Conservation (phyloP, 2,113 vertebrate genomes). For the Spheniscus mendiculus region DNA sequence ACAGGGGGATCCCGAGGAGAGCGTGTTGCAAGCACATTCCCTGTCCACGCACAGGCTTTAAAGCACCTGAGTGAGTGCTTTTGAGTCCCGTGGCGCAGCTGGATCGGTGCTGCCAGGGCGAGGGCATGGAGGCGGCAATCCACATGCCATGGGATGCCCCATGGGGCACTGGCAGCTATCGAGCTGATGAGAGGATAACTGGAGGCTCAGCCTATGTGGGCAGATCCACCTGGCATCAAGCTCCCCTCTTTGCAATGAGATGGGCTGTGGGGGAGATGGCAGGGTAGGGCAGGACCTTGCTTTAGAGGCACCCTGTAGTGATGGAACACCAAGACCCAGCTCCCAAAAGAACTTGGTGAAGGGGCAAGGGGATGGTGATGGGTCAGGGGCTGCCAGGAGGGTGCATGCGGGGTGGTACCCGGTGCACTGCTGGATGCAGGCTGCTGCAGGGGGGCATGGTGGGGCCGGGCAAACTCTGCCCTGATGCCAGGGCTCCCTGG, state of each 20-base stretch:
- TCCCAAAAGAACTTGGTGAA: neutral
- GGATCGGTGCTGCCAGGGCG: neutral
- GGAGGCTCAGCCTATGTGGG: neutral
- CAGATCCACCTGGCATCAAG: neutral
- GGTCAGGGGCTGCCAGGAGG: too few relatives aligned
- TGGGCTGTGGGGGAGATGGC: fast-evolving
- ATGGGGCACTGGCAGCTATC: fast-evolving
- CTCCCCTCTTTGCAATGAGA: neutral
- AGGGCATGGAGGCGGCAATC: neutral
- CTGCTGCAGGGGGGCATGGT: neutral
- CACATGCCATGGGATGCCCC: fast-evolving
- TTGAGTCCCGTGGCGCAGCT: fast-evolving
- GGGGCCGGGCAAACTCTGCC: neutral
- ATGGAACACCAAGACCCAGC: neutral
- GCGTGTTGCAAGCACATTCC: fast-evolving
- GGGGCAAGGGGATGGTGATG: neutral
- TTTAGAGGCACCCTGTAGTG: too few relatives aligned
- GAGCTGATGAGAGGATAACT: neutral
- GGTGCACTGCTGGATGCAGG: neutral
- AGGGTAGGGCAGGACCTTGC: neutral
- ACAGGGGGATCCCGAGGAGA: fast-evolving
- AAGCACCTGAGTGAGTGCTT: neutral
- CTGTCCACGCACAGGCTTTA: fast-evolving
- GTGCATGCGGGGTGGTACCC: neutral
- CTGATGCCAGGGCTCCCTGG: neutral